These are phyloP conservation scores for Grallaria varia DNA, from an alignment of 2,113 vertebrate species.

Conservation along the genomic window DNA sequence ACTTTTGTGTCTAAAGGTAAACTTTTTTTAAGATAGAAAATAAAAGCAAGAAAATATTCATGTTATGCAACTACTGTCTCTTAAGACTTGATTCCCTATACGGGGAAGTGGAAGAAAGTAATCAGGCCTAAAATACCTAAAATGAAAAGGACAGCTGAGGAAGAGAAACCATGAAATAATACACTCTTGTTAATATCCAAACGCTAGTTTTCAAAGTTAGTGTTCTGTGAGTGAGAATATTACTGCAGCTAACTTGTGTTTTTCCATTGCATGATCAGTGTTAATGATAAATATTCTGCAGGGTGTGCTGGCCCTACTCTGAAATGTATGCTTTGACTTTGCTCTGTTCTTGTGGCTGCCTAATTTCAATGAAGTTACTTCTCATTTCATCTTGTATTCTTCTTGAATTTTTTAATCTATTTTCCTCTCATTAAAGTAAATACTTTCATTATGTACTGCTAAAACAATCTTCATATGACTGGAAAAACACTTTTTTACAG, in stretches of 20 bases:
- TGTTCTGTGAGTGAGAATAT: neutral
- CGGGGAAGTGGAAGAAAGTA: neutral
- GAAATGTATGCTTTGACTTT: neutral
- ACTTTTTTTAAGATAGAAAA: neutral
- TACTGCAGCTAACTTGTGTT: neutral
- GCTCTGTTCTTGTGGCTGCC: neutral
- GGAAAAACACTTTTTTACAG: neutral
- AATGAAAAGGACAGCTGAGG: neutral
- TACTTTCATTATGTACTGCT: neutral
- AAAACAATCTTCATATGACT: neutral
- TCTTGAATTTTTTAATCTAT: neutral
- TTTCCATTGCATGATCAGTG: neutral
- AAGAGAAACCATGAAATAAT: neutral
- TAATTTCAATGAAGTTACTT: neutral
- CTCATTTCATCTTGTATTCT: neutral
- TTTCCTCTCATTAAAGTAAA: neutral
- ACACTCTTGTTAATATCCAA: neutral
- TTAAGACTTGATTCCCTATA: neutral
- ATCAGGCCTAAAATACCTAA: neutral
- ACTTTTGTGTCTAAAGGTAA: neutral
- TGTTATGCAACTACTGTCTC: neutral
- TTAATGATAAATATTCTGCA: neutral
- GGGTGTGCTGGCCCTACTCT: neutral
- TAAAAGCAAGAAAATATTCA: neutral
- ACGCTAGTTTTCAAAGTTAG: neutral